Evolutionary conservation across 1,140 invertebrate species (phyloP).

Genomic region (Mylabris phalerata): DNA sequence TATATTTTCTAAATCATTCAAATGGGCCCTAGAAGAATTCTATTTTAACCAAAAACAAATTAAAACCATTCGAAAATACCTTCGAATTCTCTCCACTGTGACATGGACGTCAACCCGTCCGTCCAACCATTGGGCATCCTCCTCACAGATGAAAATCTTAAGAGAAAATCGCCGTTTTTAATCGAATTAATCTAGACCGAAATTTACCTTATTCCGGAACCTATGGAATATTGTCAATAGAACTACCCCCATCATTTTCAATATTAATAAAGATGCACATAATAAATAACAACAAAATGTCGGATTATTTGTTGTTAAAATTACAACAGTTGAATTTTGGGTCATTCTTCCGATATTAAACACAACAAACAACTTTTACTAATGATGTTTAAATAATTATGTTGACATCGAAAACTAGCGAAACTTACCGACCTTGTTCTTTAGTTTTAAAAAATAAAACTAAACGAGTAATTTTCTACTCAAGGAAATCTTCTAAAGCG

Average conservation of each 20-base stretch:
- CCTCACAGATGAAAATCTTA: conserved; percentile 26
- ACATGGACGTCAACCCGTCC: conserved; percentile 15
- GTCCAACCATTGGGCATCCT: conserved; percentile 20
- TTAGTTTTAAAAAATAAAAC: too few relatives aligned
- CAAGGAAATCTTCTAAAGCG: too few relatives aligned
- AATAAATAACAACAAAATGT: conserved; percentile 10
- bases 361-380: too few relatives aligned
- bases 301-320: conserved; percentile 4
- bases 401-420: too few relatives aligned
- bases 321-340: neutral
- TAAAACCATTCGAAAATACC: conserved; percentile 7
- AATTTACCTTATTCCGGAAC: conserved; percentile 25
- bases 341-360: too few relatives aligned
- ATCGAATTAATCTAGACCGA: neutral
- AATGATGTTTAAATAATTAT: too few relatives aligned
- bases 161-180: neutral
- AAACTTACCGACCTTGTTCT: too few relatives aligned
- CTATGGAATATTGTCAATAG: conserved; percentile 24
- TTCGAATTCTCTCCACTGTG: conserved; percentile 27
- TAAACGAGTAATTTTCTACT: too few relatives aligned
- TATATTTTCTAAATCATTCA: conserved; percentile 50
- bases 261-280: conserved; percentile 13
- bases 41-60: neutral
- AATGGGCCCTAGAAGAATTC: conserved; percentile 41
- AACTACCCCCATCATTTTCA: conserved; percentile 23